phyloP scores from a whole-genome alignment of 1,140 invertebrate genomes.

The Hypothenemus hampei region DNA sequence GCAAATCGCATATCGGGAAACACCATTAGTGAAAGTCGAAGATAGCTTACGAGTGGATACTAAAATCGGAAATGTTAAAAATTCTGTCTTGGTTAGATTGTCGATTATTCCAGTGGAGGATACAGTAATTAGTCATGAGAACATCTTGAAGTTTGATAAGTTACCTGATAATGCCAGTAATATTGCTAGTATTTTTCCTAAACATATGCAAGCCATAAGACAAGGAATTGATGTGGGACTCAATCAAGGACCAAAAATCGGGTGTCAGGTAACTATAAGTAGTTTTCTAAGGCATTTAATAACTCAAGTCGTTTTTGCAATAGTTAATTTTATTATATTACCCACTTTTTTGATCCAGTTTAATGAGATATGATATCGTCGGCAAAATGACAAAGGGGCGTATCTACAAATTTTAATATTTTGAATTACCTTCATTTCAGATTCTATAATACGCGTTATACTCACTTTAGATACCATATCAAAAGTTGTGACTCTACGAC shows the following conservation, averaged over 20 bases:
- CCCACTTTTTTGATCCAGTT: no score
- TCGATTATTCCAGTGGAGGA: slow-evolving; percentile 49
- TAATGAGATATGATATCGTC: no score
- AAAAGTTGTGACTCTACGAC: no score
- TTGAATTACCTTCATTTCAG: no score
- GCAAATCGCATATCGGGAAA: slow-evolving; percentile 92
- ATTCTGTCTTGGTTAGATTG: slow-evolving; percentile 55
- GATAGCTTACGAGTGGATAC: slow-evolving; percentile 58
- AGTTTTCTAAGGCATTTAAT: no score
- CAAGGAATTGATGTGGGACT: slow-evolving; percentile 62
- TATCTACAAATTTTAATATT: no score
- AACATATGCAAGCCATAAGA: slow-evolving; percentile 54
- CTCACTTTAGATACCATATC: no score
- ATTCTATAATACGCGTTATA: no score
- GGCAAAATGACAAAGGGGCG: no score
- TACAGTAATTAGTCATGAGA: slow-evolving; percentile 33
- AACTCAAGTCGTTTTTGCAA: no score
- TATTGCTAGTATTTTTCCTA: slow-evolving; percentile 56
- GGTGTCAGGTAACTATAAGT: slow-evolving; percentile 59
- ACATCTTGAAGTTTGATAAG: slow-evolving; percentile 56
- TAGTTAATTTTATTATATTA: no score
- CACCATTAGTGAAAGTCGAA: slow-evolving; percentile 50
- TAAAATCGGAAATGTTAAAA: slow-evolving; percentile 58
- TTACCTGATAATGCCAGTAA: slow-evolving; percentile 59
- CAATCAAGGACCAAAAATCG: slow-evolving; percentile 64